A percentile compares a stretch with the other conserved stretches of the same genome.
Conservation (phyloP, 2,797 vertebrate genomes). For the Phataginus tricuspis region DNA sequence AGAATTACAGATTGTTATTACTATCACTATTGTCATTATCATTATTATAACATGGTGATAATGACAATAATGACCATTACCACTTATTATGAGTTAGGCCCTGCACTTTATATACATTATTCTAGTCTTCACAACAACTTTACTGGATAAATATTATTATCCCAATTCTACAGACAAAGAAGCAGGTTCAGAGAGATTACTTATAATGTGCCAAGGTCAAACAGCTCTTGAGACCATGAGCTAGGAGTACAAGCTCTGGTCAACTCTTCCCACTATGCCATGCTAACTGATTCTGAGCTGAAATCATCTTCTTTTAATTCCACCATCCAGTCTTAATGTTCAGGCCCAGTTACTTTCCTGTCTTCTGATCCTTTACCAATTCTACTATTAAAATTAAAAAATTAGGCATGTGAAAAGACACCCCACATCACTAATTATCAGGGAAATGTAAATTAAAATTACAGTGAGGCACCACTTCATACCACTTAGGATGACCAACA, state of each 20-base stretch:
- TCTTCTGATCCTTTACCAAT: neutral
- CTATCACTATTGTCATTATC: neutral
- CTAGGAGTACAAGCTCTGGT: neutral
- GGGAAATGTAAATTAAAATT: too few species aligned
- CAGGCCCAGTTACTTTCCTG: neutral
- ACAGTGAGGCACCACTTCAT: too few species aligned
- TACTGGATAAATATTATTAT: neutral
- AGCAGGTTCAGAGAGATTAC: neutral
- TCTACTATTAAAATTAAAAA: constrained; percentile 36
- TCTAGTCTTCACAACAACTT: neutral
- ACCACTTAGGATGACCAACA: too few species aligned
- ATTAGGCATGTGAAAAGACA: too few species aligned
- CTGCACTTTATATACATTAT: neutral
- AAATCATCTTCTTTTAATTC: neutral
- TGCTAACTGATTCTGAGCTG: neutral
- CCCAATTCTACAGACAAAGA: neutral
- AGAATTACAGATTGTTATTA: neutral
- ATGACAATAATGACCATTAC: neutral
- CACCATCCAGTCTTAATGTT: neutral
- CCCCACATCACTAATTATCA: too few species aligned
- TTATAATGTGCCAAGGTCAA: neutral
- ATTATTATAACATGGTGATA: neutral
- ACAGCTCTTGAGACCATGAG: neutral
- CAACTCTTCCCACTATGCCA: neutral
- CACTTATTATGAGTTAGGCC: neutral